phyloP scores from a whole-genome alignment of 2,113 vertebrate species.

The Eptesicus fuscus region DNA sequence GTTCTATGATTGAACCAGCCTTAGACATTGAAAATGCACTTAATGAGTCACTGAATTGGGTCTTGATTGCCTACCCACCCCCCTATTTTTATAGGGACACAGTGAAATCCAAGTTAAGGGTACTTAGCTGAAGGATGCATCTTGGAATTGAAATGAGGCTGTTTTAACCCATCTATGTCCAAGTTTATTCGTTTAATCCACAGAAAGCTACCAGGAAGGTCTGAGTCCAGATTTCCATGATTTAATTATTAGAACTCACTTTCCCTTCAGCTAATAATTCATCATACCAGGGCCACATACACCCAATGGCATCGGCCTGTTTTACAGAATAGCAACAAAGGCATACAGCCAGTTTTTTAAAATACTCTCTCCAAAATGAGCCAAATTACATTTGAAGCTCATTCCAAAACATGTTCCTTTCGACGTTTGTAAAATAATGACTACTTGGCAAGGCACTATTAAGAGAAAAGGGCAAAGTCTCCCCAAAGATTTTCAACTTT shows the following conservation, averaged over 20 bases:
- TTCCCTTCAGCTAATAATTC: neutral
- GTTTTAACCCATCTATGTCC: neutral
- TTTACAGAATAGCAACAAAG: conserved; percentile 16
- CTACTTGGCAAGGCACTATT: neutral
- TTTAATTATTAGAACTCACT: neutral
- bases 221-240: neutral
- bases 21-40: neutral
- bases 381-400: conserved; percentile 39
- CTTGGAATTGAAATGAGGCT: neutral
- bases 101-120: neutral
- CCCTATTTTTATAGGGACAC: conserved; percentile 9
- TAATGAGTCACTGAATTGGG: conserved; percentile 19
- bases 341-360: neutral
- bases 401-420: neutral
- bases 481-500: conserved; percentile 24
- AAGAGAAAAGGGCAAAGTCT: conserved; percentile 38
- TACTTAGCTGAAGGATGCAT: neutral
- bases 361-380: conserved; percentile 6
- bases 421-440: neutral
- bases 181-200: neutral
- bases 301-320: neutral
- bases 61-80: neutral
- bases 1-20: neutral
- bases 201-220: neutral
- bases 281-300: neutral